Base-by-base conservation (phyloP, 37 sponge, comb jelly and placozoan genomes). In the Eunapius fragilis region DNA sequence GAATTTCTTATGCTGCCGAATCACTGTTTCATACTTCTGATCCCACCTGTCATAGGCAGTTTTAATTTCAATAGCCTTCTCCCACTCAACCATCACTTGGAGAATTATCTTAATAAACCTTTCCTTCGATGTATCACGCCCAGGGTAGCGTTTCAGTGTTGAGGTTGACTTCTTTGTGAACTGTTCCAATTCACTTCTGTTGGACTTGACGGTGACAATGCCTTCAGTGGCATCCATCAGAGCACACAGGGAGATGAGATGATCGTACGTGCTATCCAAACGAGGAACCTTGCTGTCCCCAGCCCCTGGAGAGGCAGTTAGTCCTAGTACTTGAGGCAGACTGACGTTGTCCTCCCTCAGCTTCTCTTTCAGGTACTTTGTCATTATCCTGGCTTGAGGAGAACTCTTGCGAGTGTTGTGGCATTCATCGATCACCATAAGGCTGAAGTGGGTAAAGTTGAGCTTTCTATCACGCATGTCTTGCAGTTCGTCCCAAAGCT, bases 381-480 rank as follows among this genome's bases (percentile, higher is more conserved):
- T 27, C 92, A 91, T 91, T 70, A 91, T 35, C 2, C 38, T 68
- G 23, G 85, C 90, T 47, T 96, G 67, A 36, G 88, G 80, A 49
- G 89, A 74, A 67, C 75, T 80, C 32, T 90, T 87, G 71, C 75
- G 73, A 19, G 95, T 81, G 48, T 94, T 85, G 76, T 96, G 97
- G 69, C 97, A 96, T 76, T 96, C 97, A 77, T 96, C 97, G 26
- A 94, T 33, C 22, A 96, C 80, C 32, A 96, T 78, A n/a, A 96
- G 77, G 78, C 75, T 89, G 10, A 93, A 69, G 26, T 90, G 70
- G 31, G 47, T 78, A 22, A 87, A n/a, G 6, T 86, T 31, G 28
- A 45, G 37, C 25, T 80, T 75, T 26, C 27, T 73, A 25, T 90
- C 71, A 45, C n/a, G 37, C 22, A 38, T 50, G 0, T 37, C 69